Conservation (phyloP, 1,140 invertebrate genomes). For the Acyrthosiphon pisum region DNA sequence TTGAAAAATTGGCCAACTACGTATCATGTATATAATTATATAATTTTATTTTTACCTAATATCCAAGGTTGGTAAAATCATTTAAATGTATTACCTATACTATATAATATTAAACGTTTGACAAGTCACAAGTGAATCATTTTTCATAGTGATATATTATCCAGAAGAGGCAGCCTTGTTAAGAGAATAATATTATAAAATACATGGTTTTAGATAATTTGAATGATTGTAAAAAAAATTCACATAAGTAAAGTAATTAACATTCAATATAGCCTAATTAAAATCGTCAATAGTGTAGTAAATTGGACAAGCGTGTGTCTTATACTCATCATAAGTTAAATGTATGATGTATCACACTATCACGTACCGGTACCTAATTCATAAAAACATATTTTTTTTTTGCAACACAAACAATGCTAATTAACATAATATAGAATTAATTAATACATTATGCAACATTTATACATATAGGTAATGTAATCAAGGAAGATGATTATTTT, state of each 20-base stretch:
- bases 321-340: not conserved
- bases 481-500: not conserved
- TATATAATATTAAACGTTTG: no score
- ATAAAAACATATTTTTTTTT: not conserved
- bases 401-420: not conserved
- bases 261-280: not conserved
- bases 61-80: no score
- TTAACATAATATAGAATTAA: not conserved
- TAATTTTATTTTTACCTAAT: no score
- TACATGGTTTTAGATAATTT: not conserved
- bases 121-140: no score
- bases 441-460: not conserved
- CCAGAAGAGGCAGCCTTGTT: no score
- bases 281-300: not conserved
- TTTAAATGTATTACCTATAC: no score
- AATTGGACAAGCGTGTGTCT: not conserved
- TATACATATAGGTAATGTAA: not conserved
- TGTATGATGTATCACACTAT: not conserved
- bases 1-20: not conserved
- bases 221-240: not conserved
- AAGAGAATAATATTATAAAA: not conserved
- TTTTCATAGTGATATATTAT: not conserved
- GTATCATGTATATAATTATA: not conserved
- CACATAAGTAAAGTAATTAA: not conserved
- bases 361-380: no score